These are phyloP conservation scores for Australoheros facetus DNA, from an alignment of 2,797 vertebrate species.

Conservation along the genomic window DNA sequence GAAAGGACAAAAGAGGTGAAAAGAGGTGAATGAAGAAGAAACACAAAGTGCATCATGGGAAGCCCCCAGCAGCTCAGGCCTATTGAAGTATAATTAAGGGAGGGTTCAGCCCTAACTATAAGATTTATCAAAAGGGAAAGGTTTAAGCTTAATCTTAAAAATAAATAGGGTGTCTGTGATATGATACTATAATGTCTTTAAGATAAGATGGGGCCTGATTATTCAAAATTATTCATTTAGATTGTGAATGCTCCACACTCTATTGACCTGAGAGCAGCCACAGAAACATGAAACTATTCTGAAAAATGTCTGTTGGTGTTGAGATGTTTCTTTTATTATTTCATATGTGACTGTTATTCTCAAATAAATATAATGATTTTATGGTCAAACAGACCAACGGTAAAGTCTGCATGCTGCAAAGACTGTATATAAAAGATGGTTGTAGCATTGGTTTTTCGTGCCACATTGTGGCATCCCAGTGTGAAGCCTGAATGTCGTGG, in stretches of 20 bases:
- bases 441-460: neutral
- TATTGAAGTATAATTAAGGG: too few relatives aligned
- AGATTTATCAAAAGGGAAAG: too few relatives aligned
- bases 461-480: neutral
- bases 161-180: too few relatives aligned
- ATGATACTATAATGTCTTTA: too few relatives aligned
- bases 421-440: neutral
- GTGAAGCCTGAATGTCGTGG: neutral
- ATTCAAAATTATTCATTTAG: too few relatives aligned
- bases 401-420: neutral
- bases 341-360: neutral
- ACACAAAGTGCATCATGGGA: too few relatives aligned
- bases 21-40: too few relatives aligned
- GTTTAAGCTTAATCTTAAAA: too few relatives aligned
- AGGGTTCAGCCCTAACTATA: too few relatives aligned
- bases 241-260: neutral
- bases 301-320: neutral
- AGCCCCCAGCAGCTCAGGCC: too few relatives aligned
- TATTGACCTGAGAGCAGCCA: neutral
- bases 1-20: too few relatives aligned
- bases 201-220: too few relatives aligned
- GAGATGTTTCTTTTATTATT: neutral
- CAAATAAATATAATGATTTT: neutral
- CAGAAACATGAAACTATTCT: neutral
- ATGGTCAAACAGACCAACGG: neutral